These are phyloP conservation scores for Dicyrtoma fusca DNA, from an alignment of 2,888 invertebrate genomes.

Conservation along the genomic window DNA sequence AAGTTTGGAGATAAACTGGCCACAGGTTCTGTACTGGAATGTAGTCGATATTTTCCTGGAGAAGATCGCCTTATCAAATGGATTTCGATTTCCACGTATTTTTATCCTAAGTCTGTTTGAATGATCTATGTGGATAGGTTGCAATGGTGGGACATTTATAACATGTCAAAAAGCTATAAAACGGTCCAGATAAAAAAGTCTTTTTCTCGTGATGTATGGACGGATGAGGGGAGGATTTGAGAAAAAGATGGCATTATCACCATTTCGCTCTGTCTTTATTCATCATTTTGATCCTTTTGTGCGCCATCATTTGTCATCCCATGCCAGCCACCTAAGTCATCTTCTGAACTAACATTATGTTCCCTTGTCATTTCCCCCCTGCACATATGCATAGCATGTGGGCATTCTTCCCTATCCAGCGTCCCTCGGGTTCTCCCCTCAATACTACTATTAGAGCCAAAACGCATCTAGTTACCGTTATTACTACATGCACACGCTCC, in stretches of 20 bases:
- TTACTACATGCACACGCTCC: slow-evolving; percentile 11
- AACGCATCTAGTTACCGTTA: no score
- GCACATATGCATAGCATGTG: no score
- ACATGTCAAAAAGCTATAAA: slow-evolving; percentile 37
- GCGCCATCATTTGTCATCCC: slow-evolving; percentile 31
- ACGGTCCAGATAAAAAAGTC: slow-evolving; percentile 18
- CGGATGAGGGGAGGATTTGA: slow-evolving; percentile 30
- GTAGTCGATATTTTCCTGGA: no score
- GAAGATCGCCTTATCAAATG: no score
- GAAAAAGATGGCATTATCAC: slow-evolving; percentile 32
- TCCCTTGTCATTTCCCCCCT: neutral
- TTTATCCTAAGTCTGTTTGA: neutral
- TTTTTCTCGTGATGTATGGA: slow-evolving; percentile 19
- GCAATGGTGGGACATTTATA: slow-evolving; percentile 30
- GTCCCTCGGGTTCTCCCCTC: no score
- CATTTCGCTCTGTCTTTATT: slow-evolving; percentile 29
- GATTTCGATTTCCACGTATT: neutral
- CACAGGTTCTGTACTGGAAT: no score
- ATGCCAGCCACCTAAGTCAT: slow-evolving; percentile 26
- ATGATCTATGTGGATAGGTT: slow-evolving; percentile 25
- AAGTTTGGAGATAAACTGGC: no score
- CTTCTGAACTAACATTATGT: slow-evolving; percentile 21
- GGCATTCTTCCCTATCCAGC: no score
- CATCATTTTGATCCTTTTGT: slow-evolving; percentile 29
- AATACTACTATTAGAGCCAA: no score